Base-by-base conservation (phyloP, 2,888 invertebrate species). In the Thecophora atra region DNA sequence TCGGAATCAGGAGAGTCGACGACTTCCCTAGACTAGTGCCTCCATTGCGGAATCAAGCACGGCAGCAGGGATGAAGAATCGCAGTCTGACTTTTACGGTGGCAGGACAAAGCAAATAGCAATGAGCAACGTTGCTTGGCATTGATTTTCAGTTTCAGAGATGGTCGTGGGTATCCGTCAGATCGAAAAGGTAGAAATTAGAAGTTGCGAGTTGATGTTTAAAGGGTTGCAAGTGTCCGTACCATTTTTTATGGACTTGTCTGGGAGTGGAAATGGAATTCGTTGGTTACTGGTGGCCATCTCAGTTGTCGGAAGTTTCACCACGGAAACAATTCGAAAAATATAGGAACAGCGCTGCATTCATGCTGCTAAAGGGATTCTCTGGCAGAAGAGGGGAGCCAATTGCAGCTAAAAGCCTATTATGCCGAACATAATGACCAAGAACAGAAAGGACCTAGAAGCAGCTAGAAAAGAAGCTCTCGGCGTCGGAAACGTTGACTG, bases 101-200 rank as follows among this genome's bases (percentile, higher is more conserved):
- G 66, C 52, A 47, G 63, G 70, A 67, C 56, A 68, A 54, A 71
- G 54, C 26, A 28, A 63, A 28, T 17, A 5, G 37, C 47, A 47
- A 19, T 60, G 7, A 70, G 56, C 58, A 56, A 63, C 37, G 70
- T 60, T 65, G 42, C 58, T 64, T 69, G 73, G 71, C 71, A 73
- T 71, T 73, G 73, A 73, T 73, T 73, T 69, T 71, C 69, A 65
- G 69, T 71, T 73, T 71, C 54, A 54, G 37, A 64, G 42, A 70
- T 0, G 24, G 15, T 15, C 19, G 19, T 13, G 26, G 6, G 26
- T 8, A n/a, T 56, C 3, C 56, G 6, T 56, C 8, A 3, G 26
- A 56, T n/a, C 21, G 24, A n/a, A 13, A 56, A 15, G 56, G 24
- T 21, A 3, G 26, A 19, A 13, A 1, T 1, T 24, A n/a, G 21